Conservation (phyloP, 2,888 invertebrate genomes). For the Diachrysia chrysitis region DNA sequence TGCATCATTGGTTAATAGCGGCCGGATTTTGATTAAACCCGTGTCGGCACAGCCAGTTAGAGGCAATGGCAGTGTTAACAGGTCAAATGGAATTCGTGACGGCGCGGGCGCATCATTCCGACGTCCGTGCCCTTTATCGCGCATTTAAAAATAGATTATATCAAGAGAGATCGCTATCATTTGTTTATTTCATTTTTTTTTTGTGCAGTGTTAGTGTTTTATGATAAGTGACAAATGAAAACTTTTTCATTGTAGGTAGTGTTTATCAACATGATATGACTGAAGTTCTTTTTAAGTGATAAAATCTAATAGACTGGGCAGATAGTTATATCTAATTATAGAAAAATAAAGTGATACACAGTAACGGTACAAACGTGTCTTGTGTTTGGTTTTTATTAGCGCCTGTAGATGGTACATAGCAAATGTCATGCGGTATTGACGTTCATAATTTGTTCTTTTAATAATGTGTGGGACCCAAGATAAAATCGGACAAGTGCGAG, state of each 20-base stretch:
- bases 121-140: constrained; percentile 33
- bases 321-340: neutral
- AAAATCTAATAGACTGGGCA: neutral
- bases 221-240: constrained; percentile 9
- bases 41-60: constrained; percentile 37
- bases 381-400: neutral
- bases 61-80: constrained; percentile 59
- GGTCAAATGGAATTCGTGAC: constrained; percentile 65
- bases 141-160: constrained; percentile 33
- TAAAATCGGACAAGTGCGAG: too few relatives aligned
- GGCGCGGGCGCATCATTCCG: constrained; percentile 52
- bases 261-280: neutral
- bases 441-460: too few relatives aligned
- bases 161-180: constrained; percentile 5
- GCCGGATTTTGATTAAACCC: constrained; percentile 60
- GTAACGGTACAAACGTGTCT: neutral
- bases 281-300: neutral
- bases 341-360: neutral
- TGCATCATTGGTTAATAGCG: constrained; percentile 59
- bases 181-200: constrained; percentile 18
- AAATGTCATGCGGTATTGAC: neutral
- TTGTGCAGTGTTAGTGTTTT: constrained; percentile 18
- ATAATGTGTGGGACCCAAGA: too few relatives aligned
- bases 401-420: neutral
- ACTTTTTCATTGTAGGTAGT: neutral